phyloP scores from a whole-genome alignment of 2,797 vertebrate genomes.

The Microctenopoma lineatum region DNA sequence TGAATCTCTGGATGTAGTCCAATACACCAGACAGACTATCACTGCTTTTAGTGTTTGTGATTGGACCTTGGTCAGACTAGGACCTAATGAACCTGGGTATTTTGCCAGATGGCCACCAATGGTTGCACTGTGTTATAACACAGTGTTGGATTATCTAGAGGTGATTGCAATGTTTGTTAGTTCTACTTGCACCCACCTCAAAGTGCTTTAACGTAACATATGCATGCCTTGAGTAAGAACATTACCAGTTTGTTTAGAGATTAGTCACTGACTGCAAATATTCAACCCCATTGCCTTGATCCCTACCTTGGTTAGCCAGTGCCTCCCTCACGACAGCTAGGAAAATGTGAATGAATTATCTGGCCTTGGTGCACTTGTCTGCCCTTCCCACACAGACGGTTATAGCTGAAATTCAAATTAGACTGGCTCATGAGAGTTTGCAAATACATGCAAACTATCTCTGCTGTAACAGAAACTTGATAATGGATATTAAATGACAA shows the following conservation, averaged over 20 bases:
- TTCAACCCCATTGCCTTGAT: not conserved
- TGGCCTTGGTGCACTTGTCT: not conserved
- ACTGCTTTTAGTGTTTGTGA: too few relatives aligned
- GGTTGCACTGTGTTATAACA: not conserved
- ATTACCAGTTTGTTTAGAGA: conserved; percentile 10
- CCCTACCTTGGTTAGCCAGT: not conserved
- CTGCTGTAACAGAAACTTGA: not conserved
- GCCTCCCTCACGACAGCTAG: not conserved
- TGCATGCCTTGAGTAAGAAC: conserved; percentile 8
- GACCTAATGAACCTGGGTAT: not conserved
- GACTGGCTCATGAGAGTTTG: not conserved
- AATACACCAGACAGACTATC: not conserved
- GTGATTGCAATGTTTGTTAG: conserved; percentile 28
- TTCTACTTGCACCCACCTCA: not conserved
- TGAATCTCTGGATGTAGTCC: not conserved
- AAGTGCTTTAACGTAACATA: not conserved
- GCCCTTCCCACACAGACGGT: conserved; percentile 9
- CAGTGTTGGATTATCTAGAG: conserved; percentile 2
- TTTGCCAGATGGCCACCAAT: not conserved
- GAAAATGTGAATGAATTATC: conserved; percentile 31
- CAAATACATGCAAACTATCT: not conserved
- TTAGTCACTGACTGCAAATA: conserved; percentile 15
- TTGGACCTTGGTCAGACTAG: not conserved
- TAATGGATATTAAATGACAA: too few relatives aligned
- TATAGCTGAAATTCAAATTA: conserved; percentile 25